These are phyloP conservation scores for Polyergus mexicanus DNA, from an alignment of 1,140 invertebrate genomes.

Conservation along the genomic window DNA sequence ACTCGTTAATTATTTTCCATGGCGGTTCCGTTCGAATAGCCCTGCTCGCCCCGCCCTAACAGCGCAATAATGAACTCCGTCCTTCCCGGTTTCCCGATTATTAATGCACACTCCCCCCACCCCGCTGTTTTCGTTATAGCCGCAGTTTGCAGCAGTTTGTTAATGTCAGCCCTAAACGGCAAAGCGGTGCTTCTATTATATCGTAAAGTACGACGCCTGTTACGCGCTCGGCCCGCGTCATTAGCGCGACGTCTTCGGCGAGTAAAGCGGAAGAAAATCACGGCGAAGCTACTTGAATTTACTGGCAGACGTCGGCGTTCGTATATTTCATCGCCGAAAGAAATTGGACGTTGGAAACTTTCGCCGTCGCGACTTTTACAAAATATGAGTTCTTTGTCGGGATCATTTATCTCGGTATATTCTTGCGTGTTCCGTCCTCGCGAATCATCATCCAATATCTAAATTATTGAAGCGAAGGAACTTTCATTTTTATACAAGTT, in stretches of 20 bases:
- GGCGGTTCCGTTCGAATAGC: constrained; percentile 17
- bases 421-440: not conserved
- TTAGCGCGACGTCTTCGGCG: constrained; percentile 36
- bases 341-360: constrained; percentile 15
- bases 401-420: not conserved
- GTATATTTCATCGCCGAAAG: constrained; percentile 32
- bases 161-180: constrained; percentile 62
- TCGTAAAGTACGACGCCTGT: constrained; percentile 54
- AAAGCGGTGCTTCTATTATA: constrained; percentile 63
- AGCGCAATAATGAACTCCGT: constrained; percentile 62
- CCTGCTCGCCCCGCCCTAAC: constrained; percentile 49
- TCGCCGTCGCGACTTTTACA: not conserved
- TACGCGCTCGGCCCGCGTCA: constrained; percentile 43
- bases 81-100: constrained; percentile 55
- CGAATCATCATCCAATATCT: not conserved
- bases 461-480: constrained; percentile 12
- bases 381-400: not conserved
- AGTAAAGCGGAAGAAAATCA: constrained; percentile 20
- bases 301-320: constrained; percentile 14
- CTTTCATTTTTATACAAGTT: not conserved
- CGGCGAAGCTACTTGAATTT: constrained; percentile 38
- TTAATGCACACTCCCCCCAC: constrained; percentile 42
- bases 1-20: constrained; percentile 53
- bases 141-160: constrained; percentile 64
- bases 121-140: constrained; percentile 62